phyloP scores from a whole-genome alignment of 1,140 invertebrate genomes.

The Papilio glaucus region DNA sequence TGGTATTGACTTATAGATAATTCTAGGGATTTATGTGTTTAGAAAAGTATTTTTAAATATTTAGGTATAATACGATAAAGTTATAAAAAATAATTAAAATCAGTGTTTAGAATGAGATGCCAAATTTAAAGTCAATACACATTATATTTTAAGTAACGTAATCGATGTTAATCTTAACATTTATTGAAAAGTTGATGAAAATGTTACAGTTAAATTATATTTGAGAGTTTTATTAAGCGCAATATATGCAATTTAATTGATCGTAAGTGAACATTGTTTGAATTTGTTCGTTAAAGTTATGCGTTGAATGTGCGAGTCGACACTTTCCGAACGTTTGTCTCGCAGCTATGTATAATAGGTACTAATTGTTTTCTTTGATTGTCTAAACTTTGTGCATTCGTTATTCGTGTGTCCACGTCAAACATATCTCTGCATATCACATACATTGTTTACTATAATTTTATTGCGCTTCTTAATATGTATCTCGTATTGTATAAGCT shows the following conservation, averaged over 20 bases:
- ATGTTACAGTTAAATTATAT: conserved; percentile 84
- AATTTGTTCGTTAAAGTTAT: conserved; percentile 83
- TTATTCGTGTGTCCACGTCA: conserved; percentile 48
- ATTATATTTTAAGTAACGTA: conserved; percentile 82
- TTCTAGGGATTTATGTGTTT: conserved; percentile 82
- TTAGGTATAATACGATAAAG: conserved; percentile 68
- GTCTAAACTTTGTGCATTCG: conserved; percentile 44
- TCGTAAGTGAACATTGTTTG: conserved; percentile 81
- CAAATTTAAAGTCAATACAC: conserved; percentile 84
- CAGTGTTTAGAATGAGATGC: conserved; percentile 82
- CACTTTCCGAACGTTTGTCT: conserved; percentile 62
- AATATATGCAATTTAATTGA: conserved; percentile 81
- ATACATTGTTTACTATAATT: conserved; percentile 58
- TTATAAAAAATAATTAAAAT: conserved; percentile 68
- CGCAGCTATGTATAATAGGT: conserved; percentile 43
- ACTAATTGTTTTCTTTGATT: conserved; percentile 46
- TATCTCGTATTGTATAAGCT: conserved; percentile 64
- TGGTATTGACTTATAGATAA: conserved; percentile 81
- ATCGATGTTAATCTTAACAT: conserved; percentile 82
- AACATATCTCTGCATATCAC: conserved; percentile 73
- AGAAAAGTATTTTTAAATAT: conserved; percentile 83
- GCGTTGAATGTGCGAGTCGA: conserved; percentile 75
- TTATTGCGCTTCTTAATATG: conserved; percentile 67
- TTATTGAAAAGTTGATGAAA: conserved; percentile 82
- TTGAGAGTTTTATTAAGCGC: conserved; percentile 83